Evolutionary conservation across 2,113 vertebrate genomes (phyloP), one percentile per base, ranked within the genome.

Genomic region (Hemichromis elongatus): DNA sequence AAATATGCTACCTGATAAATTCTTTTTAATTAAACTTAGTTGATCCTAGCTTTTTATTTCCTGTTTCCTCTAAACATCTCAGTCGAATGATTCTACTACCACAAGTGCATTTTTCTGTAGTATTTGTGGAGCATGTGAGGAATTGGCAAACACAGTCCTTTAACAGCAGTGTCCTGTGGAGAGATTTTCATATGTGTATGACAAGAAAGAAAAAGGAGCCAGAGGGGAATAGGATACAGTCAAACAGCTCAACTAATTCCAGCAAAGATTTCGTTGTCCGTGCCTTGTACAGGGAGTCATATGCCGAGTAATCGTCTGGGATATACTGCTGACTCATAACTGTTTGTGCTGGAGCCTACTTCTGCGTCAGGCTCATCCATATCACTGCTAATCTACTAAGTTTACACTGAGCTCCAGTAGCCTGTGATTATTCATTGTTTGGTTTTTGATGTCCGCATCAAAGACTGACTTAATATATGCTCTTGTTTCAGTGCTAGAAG

Each of bases 261-360:
- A 87, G 40, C 55, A 82, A 59, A 89, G 86, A 79, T 50, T 83
- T 80, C 75, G 21, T 83, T n/a, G 33, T 83, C 35, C 56, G 6
- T 88, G 77, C 30, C 24, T 26, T 68, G 56, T 78, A 79, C 45
- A 4, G 21, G 24, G 68, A 87, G 77, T 90, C 57, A 19, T 89
- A 73, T 82, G 80, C 59, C 30, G 57, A n/a, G 84, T 88, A 89
- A 85, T 86, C 82, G 87, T 77, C 87, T 68, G 78, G 77, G 83
- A 84, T 87, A 57, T 37, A 79, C 19, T 92, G 92, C 92, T 93
- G 92, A 93, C 89, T 93, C 90, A 92, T 89, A 73, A 50, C 54
- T 85, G 55, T 66, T 50, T 83, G 68, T 84, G 86, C 59, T 89
- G 33, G 54, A 73, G 59, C 55, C 73, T 81, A 18, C 56, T 55